These are phyloP conservation scores for Carabus problematicus DNA, from an alignment of 2,888 invertebrate genomes.

Conservation along the genomic window DNA sequence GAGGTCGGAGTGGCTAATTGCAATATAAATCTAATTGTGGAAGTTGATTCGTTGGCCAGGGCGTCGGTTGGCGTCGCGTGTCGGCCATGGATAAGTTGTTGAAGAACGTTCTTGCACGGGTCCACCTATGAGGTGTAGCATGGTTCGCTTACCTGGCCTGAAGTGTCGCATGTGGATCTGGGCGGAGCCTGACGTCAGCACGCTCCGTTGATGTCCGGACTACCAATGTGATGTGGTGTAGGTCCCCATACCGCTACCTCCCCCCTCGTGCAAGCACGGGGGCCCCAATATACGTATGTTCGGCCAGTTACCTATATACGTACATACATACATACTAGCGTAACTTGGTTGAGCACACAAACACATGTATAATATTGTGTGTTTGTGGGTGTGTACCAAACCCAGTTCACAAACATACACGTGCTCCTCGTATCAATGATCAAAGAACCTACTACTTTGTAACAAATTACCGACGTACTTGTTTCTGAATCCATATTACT, in stretches of 20 bases:
- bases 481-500: too few relatives aligned
- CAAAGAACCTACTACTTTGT: too few relatives aligned
- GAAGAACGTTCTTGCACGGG: neutral
- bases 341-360: too few relatives aligned
- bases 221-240: constrained; percentile 35
- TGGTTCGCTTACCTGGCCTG: constrained; percentile 10
- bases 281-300: too few relatives aligned
- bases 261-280: neutral
- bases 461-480: too few relatives aligned
- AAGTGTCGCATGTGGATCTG: constrained; percentile 14
- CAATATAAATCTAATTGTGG: constrained; percentile 51
- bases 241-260: constrained; percentile 2
- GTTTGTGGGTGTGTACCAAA: too few relatives aligned
- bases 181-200: constrained; percentile 26
- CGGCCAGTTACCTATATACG: too few relatives aligned
- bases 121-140: constrained; percentile 11
- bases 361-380: too few relatives aligned
- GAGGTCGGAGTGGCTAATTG: constrained; percentile 52
- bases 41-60: constrained; percentile 11
- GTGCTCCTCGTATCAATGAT: too few relatives aligned
- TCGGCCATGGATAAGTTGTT: neutral
- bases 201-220: constrained; percentile 33
- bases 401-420: too few relatives aligned
- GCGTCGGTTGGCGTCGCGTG: neutral
- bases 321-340: too few relatives aligned